A percentile compares a stretch with the other conserved stretches of the same genome.
Conservation (phyloP, 2,113 vertebrate species). For the Australoheros scitulus region DNA sequence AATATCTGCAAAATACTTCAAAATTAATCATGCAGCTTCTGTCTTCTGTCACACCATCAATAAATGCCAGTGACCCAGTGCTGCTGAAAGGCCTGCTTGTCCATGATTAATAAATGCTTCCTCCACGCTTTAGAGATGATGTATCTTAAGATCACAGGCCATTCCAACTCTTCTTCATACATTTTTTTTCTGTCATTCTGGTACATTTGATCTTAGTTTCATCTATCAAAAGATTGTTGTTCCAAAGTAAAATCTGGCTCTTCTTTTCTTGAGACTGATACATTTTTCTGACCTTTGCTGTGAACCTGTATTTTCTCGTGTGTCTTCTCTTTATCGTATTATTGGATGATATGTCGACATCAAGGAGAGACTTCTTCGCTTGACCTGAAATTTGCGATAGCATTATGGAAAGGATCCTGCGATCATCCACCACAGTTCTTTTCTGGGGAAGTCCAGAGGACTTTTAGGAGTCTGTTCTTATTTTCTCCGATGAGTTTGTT, state of each 20-base stretch:
- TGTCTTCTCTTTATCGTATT: not conserved
- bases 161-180: not conserved
- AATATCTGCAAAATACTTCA: not conserved
- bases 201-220: not conserved
- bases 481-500: not conserved
- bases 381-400: not conserved
- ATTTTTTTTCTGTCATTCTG: not conserved
- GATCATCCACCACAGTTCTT: not conserved
- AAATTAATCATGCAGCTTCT: not conserved
- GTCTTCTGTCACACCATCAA: not conserved
- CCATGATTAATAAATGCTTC: not conserved
- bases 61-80: not conserved
- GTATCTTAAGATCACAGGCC: not conserved
- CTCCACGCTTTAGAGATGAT: not conserved
- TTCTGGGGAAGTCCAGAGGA: not conserved
- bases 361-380: accelerated
- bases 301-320: not conserved
- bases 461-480: not conserved
- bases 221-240: not conserved
- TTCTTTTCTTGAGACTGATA: not conserved
- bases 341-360: accelerated
- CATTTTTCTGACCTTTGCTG: not conserved
- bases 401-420: not conserved
- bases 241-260: not conserved
- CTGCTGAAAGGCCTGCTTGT: not conserved